Evolutionary conservation across 2,888 invertebrate genomes (phyloP).

Genomic region (Diachrysia chrysitis): DNA sequence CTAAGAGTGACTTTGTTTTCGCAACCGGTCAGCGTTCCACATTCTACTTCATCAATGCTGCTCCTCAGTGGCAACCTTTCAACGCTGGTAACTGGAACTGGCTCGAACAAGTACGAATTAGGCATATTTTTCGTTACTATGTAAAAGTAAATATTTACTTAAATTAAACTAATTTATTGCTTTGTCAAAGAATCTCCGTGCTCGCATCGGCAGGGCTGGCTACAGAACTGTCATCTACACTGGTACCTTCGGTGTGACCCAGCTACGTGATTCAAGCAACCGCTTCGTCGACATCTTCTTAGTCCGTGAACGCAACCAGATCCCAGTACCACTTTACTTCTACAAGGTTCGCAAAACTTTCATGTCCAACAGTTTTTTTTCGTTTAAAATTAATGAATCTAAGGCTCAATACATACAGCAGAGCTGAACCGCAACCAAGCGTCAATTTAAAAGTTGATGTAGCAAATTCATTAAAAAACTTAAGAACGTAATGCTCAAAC

Average conservation of each 20-base stretch:
- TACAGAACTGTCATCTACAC: slow-evolving; percentile 87
- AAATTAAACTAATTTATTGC: slow-evolving; percentile 9
- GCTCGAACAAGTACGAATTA: slow-evolving; percentile 77
- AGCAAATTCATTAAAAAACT: too few relatives aligned
- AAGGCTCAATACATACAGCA: too few relatives aligned
- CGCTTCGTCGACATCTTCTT: slow-evolving; percentile 80
- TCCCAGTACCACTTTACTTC: slow-evolving; percentile 81
- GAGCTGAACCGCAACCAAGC: too few relatives aligned
- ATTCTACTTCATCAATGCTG: slow-evolving; percentile 91
- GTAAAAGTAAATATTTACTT: background rate
- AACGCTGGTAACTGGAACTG: slow-evolving; percentile 90
- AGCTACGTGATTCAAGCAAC: slow-evolving; percentile 84
- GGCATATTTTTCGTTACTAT: too few relatives aligned
- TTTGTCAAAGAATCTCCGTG: slow-evolving; percentile 73
- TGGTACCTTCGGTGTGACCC: slow-evolving; percentile 89
- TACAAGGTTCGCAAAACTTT: slow-evolving; percentile 74
- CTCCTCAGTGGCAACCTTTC: slow-evolving; percentile 91
- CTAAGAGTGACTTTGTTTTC: slow-evolving; percentile 90
- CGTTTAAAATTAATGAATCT: background rate
- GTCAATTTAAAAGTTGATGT: too few relatives aligned
- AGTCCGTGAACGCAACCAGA: slow-evolving; percentile 68
- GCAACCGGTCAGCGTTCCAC: slow-evolving; percentile 89
- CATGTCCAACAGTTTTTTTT: too few relatives aligned
- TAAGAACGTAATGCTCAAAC: too few relatives aligned
- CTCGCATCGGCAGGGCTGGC: slow-evolving; percentile 75